Evolutionary conservation across 2,888 invertebrate genomes (phyloP), one percentile per base, ranked within the genome.

Genomic region (Protodeltote pygarga): DNA sequence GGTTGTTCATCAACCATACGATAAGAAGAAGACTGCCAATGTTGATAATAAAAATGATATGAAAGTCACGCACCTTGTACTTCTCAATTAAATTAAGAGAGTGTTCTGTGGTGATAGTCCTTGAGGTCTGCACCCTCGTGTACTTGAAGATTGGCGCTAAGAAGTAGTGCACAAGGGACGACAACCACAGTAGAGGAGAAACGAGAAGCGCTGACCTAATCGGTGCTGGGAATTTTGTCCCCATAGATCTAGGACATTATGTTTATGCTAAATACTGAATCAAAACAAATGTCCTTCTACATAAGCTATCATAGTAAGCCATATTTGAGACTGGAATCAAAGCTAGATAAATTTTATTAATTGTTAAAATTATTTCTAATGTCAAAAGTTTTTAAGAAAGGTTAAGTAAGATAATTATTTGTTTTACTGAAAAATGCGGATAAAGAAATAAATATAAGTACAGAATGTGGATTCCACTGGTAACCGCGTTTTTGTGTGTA

Each of bases 181-280:
- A 59, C 5, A 77, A 38, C 82, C 83, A 82, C 28, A 81, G 80
- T 5, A 79, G 35, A 0, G 82, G 81, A 2, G 81, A 59, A 1
- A 69, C 32, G 0, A 74, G 11, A 0, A 79, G 13, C 0, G 39
- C 40, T 19, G 73, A 38, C 5, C 50, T 50, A 0, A 59, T 64
- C n/a, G 79, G 79, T 3, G 61, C 45, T 0, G 83, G 82, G 21
- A 77, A 67, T 8, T 62, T 63, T 0, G 45, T 49, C 17, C 54
- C 57, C 3, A 40, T 63, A 6, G 9, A n/a, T n/a, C n/a, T n/a
- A n/a, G n/a, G n/a, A n/a, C n/a, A n/a, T n/a, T n/a, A n/a, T n/a
- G n/a, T n/a, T n/a, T n/a, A n/a, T n/a, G n/a, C n/a, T n/a, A n/a
- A n/a, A n/a, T n/a, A n/a, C n/a, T n/a, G n/a, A n/a, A n/a, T n/a